These are phyloP conservation scores for Drosophila merina DNA, from an alignment of 2,888 invertebrate species.

Conservation along the genomic window DNA sequence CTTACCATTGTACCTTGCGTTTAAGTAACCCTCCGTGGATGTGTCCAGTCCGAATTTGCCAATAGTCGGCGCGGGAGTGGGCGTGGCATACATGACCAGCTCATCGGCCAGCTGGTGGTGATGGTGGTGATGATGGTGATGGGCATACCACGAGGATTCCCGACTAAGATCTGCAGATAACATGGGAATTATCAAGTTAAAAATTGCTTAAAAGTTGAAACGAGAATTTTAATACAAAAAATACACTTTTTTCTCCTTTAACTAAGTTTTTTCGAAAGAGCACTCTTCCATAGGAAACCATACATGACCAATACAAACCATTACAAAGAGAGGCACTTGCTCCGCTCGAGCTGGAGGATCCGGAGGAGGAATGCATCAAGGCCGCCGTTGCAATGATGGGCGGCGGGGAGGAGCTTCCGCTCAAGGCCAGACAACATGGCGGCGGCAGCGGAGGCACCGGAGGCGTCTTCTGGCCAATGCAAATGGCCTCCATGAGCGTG, in stretches of 20 bases:
- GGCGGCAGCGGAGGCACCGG: conserved; percentile 51
- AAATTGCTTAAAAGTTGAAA: not conserved
- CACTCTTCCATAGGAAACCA: not conserved
- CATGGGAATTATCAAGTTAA: not conserved
- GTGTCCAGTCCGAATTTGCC: conserved; percentile 82
- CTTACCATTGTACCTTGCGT: conserved; percentile 84
- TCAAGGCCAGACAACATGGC: conserved; percentile 53
- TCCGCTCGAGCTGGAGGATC: conserved; percentile 41
- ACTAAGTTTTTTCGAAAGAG: too few species aligned
- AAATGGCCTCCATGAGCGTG: conserved; percentile 67
- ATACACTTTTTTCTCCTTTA: too few species aligned
- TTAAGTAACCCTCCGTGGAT: conserved; percentile 83
- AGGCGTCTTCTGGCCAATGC: conserved; percentile 69
- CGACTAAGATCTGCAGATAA: conserved; percentile 70
- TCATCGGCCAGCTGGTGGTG: conserved; percentile 82
- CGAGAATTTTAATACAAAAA: too few species aligned
- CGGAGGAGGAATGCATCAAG: conserved; percentile 58
- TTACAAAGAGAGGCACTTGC: conserved; percentile 62
- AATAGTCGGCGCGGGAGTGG: conserved; percentile 73
- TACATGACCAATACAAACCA: conserved; percentile 46
- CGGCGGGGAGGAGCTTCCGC: conserved; percentile 57
- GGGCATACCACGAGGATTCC: conserved; percentile 79
- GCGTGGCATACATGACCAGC: conserved; percentile 79
- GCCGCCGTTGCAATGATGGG: conserved; percentile 56
- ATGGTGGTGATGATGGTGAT: conserved; percentile 64